phyloP scores from a whole-genome alignment of 2,113 vertebrate genomes.

The Tauraco erythrolophus region DNA sequence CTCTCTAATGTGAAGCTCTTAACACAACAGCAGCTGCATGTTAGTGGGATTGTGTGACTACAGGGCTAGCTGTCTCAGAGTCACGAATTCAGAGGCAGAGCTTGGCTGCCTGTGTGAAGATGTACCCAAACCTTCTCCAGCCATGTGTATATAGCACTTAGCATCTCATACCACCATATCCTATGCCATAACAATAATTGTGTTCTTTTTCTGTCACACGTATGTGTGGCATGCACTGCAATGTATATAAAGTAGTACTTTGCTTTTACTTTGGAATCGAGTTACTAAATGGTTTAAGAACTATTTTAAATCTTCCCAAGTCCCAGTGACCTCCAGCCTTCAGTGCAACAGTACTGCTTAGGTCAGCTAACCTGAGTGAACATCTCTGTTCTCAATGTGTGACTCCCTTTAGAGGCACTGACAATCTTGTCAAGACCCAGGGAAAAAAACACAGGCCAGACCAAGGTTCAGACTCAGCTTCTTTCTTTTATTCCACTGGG shows the following conservation, averaged over 20 bases:
- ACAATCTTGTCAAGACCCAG: neutral
- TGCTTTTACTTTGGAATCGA: neutral
- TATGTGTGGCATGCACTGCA: neutral
- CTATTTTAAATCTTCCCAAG: neutral
- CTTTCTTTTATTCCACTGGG: neutral
- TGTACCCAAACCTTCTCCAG: neutral
- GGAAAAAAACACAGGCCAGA: neutral
- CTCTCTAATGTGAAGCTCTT: neutral
- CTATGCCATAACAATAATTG: neutral
- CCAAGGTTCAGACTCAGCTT: neutral
- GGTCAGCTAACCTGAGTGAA: neutral
- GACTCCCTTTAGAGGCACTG: neutral
- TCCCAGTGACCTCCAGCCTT: neutral
- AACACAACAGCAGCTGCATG: neutral
- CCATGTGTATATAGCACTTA: neutral
- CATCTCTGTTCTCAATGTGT: fast-evolving
- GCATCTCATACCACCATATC: neutral
- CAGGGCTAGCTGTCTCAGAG: neutral
- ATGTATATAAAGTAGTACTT: neutral
- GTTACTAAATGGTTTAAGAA: neutral
- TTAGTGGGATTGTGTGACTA: neutral
- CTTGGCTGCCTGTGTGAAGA: neutral
- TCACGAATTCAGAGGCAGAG: neutral
- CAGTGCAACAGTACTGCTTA: neutral
- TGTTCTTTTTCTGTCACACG: neutral